These are phyloP conservation scores for Liodrosophila aerea DNA, from an alignment of 2,888 invertebrate species.

Conservation along the genomic window DNA sequence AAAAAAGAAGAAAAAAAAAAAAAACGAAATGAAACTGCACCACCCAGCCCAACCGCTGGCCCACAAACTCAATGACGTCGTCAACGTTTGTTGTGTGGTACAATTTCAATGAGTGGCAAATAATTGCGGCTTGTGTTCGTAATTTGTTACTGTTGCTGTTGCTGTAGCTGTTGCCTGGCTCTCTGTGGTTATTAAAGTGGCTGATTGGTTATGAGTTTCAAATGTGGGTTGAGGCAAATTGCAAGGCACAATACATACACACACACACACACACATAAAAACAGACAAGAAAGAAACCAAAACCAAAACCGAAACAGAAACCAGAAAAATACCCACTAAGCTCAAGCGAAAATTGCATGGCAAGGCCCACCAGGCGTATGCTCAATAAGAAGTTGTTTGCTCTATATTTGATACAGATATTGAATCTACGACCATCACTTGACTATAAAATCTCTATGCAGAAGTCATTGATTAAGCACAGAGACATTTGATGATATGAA, in stretches of 20 bases:
- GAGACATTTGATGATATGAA: too few species aligned
- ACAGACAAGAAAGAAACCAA: neutral
- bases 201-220: constrained; percentile 65
- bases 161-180: constrained; percentile 21
- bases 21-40: constrained; percentile 50
- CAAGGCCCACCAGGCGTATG: constrained; percentile 58
- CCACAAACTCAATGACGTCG: constrained; percentile 30
- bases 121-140: constrained; percentile 64
- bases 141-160: constrained; percentile 44
- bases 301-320: neutral
- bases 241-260: constrained; percentile 35
- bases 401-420: constrained; percentile 19
- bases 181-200: constrained; percentile 56
- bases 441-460: too few species aligned
- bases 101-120: constrained; percentile 70
- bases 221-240: constrained; percentile 68
- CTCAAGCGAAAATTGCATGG: constrained; percentile 37
- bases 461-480: too few species aligned
- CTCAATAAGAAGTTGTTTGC: constrained; percentile 49
- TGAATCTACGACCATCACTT: neutral
- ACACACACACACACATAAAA: too few species aligned
- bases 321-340: constrained; percentile 6
- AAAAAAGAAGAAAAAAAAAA: constrained; percentile 61
- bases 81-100: constrained; percentile 53
- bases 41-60: neutral